Base-by-base conservation (phyloP, 2,113 vertebrate genomes). In the Shinisaurus crocodilurus region DNA sequence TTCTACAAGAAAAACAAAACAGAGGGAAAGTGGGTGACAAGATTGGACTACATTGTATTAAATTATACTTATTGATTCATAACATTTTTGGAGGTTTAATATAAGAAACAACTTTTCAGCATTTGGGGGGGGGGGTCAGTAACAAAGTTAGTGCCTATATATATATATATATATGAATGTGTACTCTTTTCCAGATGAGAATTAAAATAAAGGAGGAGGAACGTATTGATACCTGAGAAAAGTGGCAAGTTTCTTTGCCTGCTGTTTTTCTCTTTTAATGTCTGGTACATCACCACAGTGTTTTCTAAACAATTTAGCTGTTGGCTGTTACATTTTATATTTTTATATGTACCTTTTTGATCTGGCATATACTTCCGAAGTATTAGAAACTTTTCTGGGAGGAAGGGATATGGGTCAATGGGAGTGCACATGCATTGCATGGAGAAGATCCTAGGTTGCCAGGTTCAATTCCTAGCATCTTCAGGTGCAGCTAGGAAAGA, bases 281-380 rank as follows among this genome's bases (percentile, higher is more conserved):
- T 86, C 54, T 29, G 54, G 27, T 79, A 67, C n/a, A 57, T 80
- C 57, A 50, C 2, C n/a, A 37, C 72, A 45, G n/a, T 77, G 60
- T 85, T 69, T 89, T 76, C 43, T 65, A 89, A 89, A 48, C 43
- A 13, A 65, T 65, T 63, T 50, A 40, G 72, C 40, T 77, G 20
- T 40, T 84, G 57, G 40, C 43, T 85, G 69, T 75, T 89, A 74
- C 50, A 74, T 37, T 65, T 76, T 84, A 43, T 87, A 77, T 77
- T 87, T 85, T 63, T 43, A 87, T 77, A 63, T n/a, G 50, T 89
- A n/a, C 54, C 72, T 29, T 76, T 76, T 76, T 43, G 13, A 84
- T 75, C 57, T 29, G 70, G 32, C 57, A 67, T 10, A 76, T 72
- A 32, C 13, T 67, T 67, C 67, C 37, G 72, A 63, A 40, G 57